Evolutionary conservation across 2,888 invertebrate species (phyloP).

Genomic region (Nemapogon koenigi): DNA sequence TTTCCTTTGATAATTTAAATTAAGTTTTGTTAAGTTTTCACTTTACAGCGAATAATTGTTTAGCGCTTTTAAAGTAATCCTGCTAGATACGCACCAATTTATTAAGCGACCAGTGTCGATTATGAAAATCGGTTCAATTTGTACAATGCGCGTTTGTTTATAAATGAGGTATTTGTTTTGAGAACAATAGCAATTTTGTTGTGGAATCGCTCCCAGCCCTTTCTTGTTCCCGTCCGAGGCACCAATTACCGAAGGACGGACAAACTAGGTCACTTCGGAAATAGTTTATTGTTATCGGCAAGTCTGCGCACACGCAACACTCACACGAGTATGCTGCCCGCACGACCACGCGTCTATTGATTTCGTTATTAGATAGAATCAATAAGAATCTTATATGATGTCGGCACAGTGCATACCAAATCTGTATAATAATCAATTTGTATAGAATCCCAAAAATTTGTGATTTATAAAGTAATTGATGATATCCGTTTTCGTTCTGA

Average conservation of each 20-base stretch:
- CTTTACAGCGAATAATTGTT: no score
- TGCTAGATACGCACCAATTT: no score
- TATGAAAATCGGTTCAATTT: no score
- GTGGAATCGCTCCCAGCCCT: constrained; percentile 51
- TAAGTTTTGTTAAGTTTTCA: no score
- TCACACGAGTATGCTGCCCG: constrained; percentile 28
- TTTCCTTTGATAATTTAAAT: constrained; percentile 4
- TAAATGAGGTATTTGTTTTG: constrained; percentile 8
- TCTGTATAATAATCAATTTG: no score
- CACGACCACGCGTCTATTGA: background rate
- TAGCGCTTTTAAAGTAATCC: no score
- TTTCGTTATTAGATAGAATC: no score
- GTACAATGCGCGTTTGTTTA: no score
- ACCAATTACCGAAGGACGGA: constrained; percentile 63
- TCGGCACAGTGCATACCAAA: no score
- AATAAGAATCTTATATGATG: no score
- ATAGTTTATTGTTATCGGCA: constrained; percentile 65
- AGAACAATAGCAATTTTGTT: constrained; percentile 35
- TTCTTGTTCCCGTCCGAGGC: constrained; percentile 61
- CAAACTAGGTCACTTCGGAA: constrained; percentile 64
- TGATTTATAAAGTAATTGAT: constrained; percentile 22
- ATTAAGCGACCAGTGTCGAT: no score
- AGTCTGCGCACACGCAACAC: constrained; percentile 57
- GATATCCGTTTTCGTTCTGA: constrained; percentile 47
- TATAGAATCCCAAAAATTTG: no score